A percentile compares a stretch with the other conserved stretches of the same genome.
phyloP scores from a whole-genome alignment of 2,113 vertebrate species.

The Ophiodon elongatus region DNA sequence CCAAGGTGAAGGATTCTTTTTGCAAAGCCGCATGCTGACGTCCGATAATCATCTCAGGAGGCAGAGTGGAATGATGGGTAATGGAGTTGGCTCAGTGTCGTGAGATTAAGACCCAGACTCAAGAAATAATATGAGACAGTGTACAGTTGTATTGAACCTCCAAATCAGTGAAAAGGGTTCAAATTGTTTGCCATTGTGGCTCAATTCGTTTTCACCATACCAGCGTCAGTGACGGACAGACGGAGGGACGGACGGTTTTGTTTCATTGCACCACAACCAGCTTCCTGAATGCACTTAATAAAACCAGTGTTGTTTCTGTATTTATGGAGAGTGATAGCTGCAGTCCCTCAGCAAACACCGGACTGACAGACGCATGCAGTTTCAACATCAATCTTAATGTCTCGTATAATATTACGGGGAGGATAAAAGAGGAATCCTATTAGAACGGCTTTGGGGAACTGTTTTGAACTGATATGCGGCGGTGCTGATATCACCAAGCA shows the following conservation, averaged over 20 bases:
- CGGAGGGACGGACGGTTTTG: neutral
- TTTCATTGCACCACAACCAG: neutral
- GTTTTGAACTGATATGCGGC: constrained; percentile 14
- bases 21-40: constrained; percentile 42
- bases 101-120: constrained; percentile 24
- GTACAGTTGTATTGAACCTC: neutral
- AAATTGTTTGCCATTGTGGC: constrained; percentile 2
- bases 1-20: constrained; percentile 72
- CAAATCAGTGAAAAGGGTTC: neutral
- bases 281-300: neutral
- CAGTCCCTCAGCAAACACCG: constrained; percentile 7
- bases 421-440: neutral
- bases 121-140: constrained; percentile 10
- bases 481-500: neutral
- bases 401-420: neutral
- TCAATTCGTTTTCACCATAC: neutral
- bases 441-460: constrained; percentile 6
- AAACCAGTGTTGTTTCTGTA: neutral
- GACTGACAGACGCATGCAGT: neutral
- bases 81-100: constrained; percentile 47
- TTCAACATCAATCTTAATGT: constrained; percentile 21
- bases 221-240: neutral
- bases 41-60: constrained; percentile 58
- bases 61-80: constrained; percentile 44
- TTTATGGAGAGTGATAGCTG: neutral